Base-by-base conservation (phyloP, 2,797 vertebrate species). In the Chiroxiphia lanceolata region DNA sequence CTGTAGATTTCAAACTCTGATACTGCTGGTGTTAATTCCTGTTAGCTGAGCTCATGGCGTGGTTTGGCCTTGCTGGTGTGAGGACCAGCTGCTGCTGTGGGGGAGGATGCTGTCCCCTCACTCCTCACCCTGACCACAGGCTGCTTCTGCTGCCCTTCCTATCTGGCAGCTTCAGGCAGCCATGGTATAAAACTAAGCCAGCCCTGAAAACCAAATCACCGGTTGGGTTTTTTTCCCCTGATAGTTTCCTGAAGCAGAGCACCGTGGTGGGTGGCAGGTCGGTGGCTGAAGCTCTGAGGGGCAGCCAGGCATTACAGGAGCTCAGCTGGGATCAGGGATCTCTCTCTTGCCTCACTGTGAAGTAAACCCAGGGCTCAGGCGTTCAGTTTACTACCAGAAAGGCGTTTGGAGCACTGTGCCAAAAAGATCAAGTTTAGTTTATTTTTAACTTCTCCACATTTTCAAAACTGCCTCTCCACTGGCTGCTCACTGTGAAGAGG, bases 401-500 rank as follows among this genome's bases (percentile, higher is more conserved):
- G 36, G 18, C 3, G 0, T 83, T 85, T 19, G 36, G 40, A n/a
- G 6, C 34, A 1, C 70, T 38, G 0, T 45, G 92, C 76, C 90
- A 83, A 64, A 89, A 95, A 86, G 56, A 89, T 42, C 47, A 25
- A 82, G 64, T 79, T 84, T 51, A 29, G 64, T 92, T 93, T 95
- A 87, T 94, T 96, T 96, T 89, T 67, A 94, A 79, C 40, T 63
- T 74, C 69, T 83, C 60, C 36, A 48, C 11, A 8, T 89, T 90
- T 94, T 56, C 40, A 27, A 38, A 94, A 54, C 72, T 64, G 71
- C 83, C 33, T 92, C 33, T 48, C 60, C 16, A 5, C 63, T 90
- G 90, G 57, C 85, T 79, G 42, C 75, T 79, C 0, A 0, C 56
- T 69, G 33, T 6, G 64, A 77, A 78, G 59, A 85, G 50, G 63